phyloP scores from a whole-genome alignment of 35 echinoderm and acorn worm species.

The Heliocidaris erythrogramma region DNA sequence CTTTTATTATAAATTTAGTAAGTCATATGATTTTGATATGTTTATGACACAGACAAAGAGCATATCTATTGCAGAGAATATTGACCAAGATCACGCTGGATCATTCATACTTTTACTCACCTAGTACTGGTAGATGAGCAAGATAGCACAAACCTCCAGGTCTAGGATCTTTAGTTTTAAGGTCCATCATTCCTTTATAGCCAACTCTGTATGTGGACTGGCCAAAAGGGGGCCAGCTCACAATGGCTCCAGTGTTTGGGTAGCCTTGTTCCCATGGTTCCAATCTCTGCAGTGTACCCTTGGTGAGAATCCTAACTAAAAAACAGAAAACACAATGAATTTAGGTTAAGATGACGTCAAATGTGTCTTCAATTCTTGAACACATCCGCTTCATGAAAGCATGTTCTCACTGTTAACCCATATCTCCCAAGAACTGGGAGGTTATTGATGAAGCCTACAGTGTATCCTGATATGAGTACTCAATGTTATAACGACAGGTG shows the following conservation, averaged over 20 bases:
- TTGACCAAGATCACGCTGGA: no score
- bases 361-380: no score
- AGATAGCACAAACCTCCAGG: conserved; percentile 25
- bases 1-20: no score
- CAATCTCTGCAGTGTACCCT: not conserved
- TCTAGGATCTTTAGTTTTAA: not conserved
- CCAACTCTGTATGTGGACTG: not conserved
- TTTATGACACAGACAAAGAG: no score
- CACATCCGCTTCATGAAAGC: no score
- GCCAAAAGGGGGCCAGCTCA: conserved; percentile 5
- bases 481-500: no score
- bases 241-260: not conserved
- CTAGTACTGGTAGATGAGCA: conserved; percentile 22
- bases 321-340: not conserved
- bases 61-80: no score
- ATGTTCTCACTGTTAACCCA: no score
- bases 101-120: not conserved
- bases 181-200: conserved; percentile 25
- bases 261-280: not conserved
- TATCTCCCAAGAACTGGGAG: no score
- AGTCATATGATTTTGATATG: no score
- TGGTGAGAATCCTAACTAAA: not conserved
- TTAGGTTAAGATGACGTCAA: not conserved
- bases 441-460: no score
- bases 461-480: no score